Evolutionary conservation across 2,888 invertebrate species (phyloP), one percentile per base, ranked within the genome.

Genomic region (Steromphala cineraria): DNA sequence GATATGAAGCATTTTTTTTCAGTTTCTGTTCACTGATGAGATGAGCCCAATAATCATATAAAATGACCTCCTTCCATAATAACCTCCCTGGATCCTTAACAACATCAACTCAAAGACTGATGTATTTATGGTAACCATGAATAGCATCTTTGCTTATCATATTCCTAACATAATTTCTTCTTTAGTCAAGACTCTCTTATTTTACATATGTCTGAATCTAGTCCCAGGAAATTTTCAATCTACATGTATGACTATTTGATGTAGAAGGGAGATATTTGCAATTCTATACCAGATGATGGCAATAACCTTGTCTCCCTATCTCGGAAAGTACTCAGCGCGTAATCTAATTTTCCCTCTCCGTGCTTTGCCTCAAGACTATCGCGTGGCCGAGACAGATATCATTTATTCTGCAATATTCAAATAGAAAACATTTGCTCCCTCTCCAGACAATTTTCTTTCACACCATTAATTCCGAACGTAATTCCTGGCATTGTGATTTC

Each of bases 351-450:
- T 71, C 71, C 19, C 71, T 28, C 36, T 40, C 40, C 36, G 40
- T 36, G 36, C 71, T 36, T 71, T 19, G 36, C 71, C 71, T 71
- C 36, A 40, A 71, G 71, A 31, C 19, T 17, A 71, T 71, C 71
- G 31, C 71, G 31, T 36, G 71, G 36, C 36, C 40, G 71, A 71
- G 71, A 71, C 71, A 71, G 71, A 71, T 71, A 71, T 71, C 71
- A 71, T 71, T 71, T 71, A 71, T 71, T 71, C 71, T 71, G 71
- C 71, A 71, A 71, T 71, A 71, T 71, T 71, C 71, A 71, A 71
- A 71, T 71, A 71, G 71, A 71, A 71, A 71, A 71, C 71, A 71
- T 71, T 71, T 40, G 31, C 71, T 71, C 71, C 71, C 71, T 71
- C 71, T 71, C 71, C 71, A 71, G 71, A 71, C 71, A 36, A 31